Evolutionary conservation across 2,113 vertebrate species (phyloP).

Genomic region (Chloropsis cyanopogon): DNA sequence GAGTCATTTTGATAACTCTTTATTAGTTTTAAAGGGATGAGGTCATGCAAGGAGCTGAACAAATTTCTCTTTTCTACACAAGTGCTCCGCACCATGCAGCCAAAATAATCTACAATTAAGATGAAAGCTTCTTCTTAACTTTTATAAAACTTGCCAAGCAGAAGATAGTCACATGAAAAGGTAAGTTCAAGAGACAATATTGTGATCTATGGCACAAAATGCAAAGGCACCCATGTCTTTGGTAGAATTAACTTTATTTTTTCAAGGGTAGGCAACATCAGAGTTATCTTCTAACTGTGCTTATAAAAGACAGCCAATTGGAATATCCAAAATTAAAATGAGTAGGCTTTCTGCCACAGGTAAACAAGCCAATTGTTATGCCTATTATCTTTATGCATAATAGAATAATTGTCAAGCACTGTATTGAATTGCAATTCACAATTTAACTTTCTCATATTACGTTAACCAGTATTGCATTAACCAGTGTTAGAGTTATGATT

Average conservation of each 20-base stretch:
- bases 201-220: background rate
- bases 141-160: background rate
- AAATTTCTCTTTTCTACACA: background rate
- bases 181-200: background rate
- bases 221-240: background rate
- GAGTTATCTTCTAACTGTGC: background rate
- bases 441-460: background rate
- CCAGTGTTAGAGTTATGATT: background rate
- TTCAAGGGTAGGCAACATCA: background rate
- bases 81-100: background rate
- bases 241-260: background rate
- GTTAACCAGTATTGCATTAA: background rate
- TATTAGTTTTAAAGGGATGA: background rate
- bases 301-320: background rate
- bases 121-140: background rate
- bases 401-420: background rate
- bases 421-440: background rate
- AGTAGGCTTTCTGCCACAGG: background rate
- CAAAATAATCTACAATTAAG: background rate
- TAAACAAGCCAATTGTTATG: constrained; percentile 3
- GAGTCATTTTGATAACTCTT: background rate
- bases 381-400: background rate
- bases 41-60: background rate
- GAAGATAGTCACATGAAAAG: background rate
- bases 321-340: background rate